phyloP scores from a whole-genome alignment of 2,113 vertebrate genomes.

The Cyanocitta stelleri region DNA sequence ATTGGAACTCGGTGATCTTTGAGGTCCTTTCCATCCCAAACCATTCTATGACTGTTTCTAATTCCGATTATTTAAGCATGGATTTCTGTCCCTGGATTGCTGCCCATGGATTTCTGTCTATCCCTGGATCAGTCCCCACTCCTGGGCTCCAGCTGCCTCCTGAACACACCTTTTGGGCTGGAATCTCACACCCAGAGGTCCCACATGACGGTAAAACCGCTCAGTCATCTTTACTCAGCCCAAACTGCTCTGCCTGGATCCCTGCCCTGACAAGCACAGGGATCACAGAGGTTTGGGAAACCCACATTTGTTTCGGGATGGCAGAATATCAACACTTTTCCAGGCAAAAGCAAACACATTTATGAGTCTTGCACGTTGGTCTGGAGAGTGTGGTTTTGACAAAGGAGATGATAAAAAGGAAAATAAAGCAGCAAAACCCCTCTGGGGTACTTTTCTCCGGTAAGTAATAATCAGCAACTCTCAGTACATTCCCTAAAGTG shows the following conservation, averaged over 20 bases:
- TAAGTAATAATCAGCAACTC: background rate
- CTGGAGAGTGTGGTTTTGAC: background rate
- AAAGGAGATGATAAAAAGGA: background rate
- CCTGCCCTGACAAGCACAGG: background rate
- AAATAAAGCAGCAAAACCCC: background rate
- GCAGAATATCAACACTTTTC: background rate
- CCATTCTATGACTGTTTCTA: background rate
- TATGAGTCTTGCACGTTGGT: background rate
- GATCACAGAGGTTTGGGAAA: background rate
- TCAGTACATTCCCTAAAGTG: background rate
- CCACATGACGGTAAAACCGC: background rate
- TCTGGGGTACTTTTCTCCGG: background rate
- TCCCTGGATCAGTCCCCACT: background rate
- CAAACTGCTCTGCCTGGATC: background rate
- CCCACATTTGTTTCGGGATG: background rate
- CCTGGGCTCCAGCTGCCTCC: background rate
- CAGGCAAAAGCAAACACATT: background rate
- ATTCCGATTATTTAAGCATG: background rate
- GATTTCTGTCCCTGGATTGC: background rate
- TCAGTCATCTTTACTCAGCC: background rate
- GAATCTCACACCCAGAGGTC: background rate
- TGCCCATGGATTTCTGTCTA: background rate
- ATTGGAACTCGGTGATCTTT: rapidly evolving
- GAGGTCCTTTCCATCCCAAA: background rate
- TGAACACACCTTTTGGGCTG: background rate